Conservation (phyloP, 2,888 invertebrate genomes). For the Pomacea canaliculata region DNA sequence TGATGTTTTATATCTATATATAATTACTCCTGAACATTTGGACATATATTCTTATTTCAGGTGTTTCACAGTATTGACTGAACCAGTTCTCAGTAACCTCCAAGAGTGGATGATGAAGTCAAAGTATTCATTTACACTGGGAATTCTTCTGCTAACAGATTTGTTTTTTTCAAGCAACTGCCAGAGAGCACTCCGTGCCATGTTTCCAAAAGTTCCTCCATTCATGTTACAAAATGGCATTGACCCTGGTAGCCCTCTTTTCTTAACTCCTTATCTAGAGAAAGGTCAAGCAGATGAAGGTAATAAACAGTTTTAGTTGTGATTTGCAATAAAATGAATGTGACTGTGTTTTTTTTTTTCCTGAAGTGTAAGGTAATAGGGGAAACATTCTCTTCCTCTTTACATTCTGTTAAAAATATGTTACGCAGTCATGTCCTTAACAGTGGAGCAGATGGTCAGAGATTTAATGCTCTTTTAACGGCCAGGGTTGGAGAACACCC, state of each 20-base stretch:
- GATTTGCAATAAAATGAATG: slow-evolving; percentile 71
- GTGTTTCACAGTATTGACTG: too few relatives aligned
- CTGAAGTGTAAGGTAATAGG: background rate
- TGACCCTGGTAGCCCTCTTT: slow-evolving; percentile 74
- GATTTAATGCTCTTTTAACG: too few relatives aligned
- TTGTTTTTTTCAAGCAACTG: background rate
- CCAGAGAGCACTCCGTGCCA: slow-evolving; percentile 36
- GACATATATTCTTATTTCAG: too few relatives aligned
- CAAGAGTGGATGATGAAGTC: too few relatives aligned
- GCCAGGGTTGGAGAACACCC: too few relatives aligned
- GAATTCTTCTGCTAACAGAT: background rate
- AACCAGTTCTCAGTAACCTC: too few relatives aligned
- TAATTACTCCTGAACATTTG: too few relatives aligned
- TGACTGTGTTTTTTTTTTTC: background rate
- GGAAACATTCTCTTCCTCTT: too few relatives aligned
- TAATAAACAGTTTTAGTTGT: slow-evolving; percentile 75
- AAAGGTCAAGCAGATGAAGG: background rate
- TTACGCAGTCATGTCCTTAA: too few relatives aligned
- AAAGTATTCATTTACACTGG: background rate
- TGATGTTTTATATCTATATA: too few relatives aligned
- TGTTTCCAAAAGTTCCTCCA: slow-evolving; percentile 49
- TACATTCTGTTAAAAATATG: too few relatives aligned
- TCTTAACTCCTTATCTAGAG: slow-evolving; percentile 1
- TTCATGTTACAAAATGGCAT: slow-evolving; percentile 48
- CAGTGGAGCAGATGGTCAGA: too few relatives aligned